Base-by-base conservation (phyloP, 2,113 vertebrate genomes). In the Aplodontia rufa region DNA sequence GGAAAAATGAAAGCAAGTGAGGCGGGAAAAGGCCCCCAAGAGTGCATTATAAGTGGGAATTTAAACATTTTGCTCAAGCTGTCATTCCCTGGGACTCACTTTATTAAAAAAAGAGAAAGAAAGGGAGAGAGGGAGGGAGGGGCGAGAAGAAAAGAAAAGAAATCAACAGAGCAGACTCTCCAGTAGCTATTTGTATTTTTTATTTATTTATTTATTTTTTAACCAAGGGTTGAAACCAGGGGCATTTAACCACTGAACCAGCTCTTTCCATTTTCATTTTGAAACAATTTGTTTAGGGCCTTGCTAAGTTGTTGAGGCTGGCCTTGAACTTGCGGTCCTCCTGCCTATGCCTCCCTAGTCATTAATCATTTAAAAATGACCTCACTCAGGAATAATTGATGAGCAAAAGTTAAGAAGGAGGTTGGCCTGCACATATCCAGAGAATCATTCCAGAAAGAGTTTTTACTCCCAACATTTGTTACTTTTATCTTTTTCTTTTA, bases 371-470 rank as follows among this genome's bases (percentile, higher is more conserved):
- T n/a, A n/a, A n/a, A n/a, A n/a, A n/a, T n/a, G n/a, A n/a, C n/a
- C 69, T 45, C 45, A 4, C 1, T 10, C 37, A 58, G 68, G 84
- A 88, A 55, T 19, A 10, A 26, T 69, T 20, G 22, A 3, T 9
- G 47, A 37, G 60, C 6, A 45, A 35, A 26, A 28, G 42, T 0
- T 51, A 3, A 55, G 35, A 75, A 60, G 28, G 79, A 14, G 22
- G 10, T 2, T 26, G 10, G 45, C 53, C 40, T 0, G n/a, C 0
- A 17, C 53, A 42, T 3, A 13, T 45, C n/a, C 5, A 74, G 40
- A 35, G n/a, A 17, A 37, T 32, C 26, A 42, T 28, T 49, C 35
- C 16, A 58, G 60, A 37, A 68, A 69, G 1, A 40, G 16, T 8
- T 42, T 69, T 42, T 55, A 45, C 90, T 53, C 42, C n/a, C 5